Evolutionary conservation across 1,140 invertebrate genomes (phyloP).

Genomic region (Bombus confusus): DNA sequence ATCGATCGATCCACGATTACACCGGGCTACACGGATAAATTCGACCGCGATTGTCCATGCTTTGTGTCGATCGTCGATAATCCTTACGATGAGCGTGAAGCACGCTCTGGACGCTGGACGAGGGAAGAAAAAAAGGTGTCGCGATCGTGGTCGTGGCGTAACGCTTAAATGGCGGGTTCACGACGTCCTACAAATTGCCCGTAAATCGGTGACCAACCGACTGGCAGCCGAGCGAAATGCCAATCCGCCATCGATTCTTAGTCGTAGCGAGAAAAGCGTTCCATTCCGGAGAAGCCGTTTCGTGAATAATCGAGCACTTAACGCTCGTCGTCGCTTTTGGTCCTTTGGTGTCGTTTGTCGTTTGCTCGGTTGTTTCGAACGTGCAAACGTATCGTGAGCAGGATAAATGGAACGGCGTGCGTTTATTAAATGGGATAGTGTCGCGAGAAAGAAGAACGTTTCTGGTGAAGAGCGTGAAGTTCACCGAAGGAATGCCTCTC

Average conservation of each 20-base stretch:
- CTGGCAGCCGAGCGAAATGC: neutral
- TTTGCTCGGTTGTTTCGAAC: too few relatives aligned
- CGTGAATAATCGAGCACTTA: constrained; percentile 22
- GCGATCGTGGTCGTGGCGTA: neutral
- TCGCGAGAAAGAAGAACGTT: constrained; percentile 32
- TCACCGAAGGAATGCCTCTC: constrained; percentile 34
- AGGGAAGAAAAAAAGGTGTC: neutral
- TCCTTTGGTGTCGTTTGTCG: neutral
- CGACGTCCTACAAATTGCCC: constrained; percentile 30
- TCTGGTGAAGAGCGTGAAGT: constrained; percentile 31
- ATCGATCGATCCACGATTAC: constrained; percentile 50
- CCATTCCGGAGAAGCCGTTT: neutral
- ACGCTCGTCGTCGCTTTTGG: neutral
- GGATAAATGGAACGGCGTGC: neutral
- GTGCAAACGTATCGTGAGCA: too few relatives aligned
- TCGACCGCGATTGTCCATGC: constrained; percentile 11
- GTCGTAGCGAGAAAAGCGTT: neutral
- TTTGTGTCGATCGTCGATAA: constrained; percentile 26
- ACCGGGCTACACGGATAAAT: constrained; percentile 7
- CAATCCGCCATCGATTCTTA: neutral
- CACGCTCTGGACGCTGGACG: neutral
- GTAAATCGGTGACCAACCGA: constrained; percentile 25
- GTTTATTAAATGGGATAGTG: constrained; percentile 34
- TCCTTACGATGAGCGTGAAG: constrained; percentile 7
- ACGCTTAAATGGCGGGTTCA: constrained; percentile 15